Conservation (phyloP, 2,797 vertebrate species). For the Gobionotothen gibberifrons region DNA sequence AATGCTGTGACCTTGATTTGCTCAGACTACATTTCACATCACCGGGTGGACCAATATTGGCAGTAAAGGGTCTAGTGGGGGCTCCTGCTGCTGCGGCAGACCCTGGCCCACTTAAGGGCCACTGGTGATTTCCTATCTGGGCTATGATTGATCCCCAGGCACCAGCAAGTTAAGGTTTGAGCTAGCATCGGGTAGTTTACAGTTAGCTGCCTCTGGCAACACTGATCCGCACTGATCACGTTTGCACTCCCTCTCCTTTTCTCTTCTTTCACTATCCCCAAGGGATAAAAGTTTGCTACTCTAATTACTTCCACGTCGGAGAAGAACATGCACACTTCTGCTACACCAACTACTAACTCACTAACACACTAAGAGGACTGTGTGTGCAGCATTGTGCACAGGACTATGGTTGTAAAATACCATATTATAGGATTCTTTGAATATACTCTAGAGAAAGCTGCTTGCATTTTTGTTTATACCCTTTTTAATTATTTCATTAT, state of each 20-base stretch:
- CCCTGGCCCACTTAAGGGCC: conserved; percentile 57
- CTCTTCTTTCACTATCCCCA: not conserved
- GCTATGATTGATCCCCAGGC: conserved; percentile 60
- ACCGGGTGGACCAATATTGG: conserved; percentile 17
- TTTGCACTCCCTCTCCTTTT: conserved; percentile 15
- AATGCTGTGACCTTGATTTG: conserved; percentile 32
- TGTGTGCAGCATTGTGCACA: conserved; percentile 6
- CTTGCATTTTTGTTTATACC: not conserved
- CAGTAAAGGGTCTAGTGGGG: conserved; percentile 26
- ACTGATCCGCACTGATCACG: conserved; percentile 33
- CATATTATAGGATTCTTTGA: not conserved
- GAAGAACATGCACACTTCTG: conserved; percentile 32
- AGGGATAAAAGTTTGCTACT: conserved; percentile 30
- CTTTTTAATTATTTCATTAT: not conserved
- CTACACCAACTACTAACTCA: conserved; percentile 15
- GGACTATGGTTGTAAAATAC: conserved; percentile 8
- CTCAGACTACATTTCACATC: conserved; percentile 9
- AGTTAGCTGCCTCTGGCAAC: conserved; percentile 33
- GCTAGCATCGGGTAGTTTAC: conserved; percentile 24
- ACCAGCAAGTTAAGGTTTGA: conserved; percentile 50
- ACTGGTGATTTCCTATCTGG: conserved; percentile 59
- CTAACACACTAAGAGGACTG: conserved; percentile 10
- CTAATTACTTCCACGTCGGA: conserved; percentile 30
- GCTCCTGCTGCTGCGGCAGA: conserved; percentile 22
- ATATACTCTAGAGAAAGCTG: not conserved